Evolutionary conservation across 2,797 vertebrate genomes (phyloP), one percentile per base, ranked within the genome.

Genomic region (Esox lucius): DNA sequence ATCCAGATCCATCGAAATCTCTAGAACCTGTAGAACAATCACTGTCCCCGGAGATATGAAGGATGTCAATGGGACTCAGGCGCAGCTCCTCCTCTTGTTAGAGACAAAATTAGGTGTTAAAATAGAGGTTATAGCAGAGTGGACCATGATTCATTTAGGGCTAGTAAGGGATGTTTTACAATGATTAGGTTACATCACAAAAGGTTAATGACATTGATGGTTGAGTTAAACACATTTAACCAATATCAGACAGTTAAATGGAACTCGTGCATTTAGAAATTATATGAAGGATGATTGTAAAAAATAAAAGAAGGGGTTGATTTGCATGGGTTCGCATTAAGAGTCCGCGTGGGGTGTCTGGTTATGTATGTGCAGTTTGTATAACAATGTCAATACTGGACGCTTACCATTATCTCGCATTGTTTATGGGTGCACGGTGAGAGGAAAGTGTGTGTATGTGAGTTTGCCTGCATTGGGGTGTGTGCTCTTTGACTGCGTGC

Each of bases 71-170:
- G 88, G 91, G 84, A 82, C 70, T 84, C 94, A 90, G 94, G 91
- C 84, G 94, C 88, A 93, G 91, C 93, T 94, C 93, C 93, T 94
- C 92, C 93, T 94, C 94, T 94, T 94, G 93, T 94, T 94, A 93
- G 91, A 94, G 93, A 94, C 91, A 94, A 94, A 91, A 93, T 93
- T 91, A 93, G 89, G 87, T 89, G 91, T 94, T 92, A 93, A 87
- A 86, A 93, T 86, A 91, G 81, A 92, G 75, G 82, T 84, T 74
- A 87, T 74, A 87, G 69, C 70, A 82, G 80, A 75, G 85, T 72
- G 61, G 77, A 87, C 83, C 78, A 88, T 82, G 69, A 84, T 84
- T 88, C 71, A 82, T 61, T 76, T 83, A 76, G 75, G 64, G 49
- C 71, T 42, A 73, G 68, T 33, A 16, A 81, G 62, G 75, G 28